Base-by-base conservation (phyloP, 1,140 invertebrate genomes). In the Asobara japonica region DNA sequence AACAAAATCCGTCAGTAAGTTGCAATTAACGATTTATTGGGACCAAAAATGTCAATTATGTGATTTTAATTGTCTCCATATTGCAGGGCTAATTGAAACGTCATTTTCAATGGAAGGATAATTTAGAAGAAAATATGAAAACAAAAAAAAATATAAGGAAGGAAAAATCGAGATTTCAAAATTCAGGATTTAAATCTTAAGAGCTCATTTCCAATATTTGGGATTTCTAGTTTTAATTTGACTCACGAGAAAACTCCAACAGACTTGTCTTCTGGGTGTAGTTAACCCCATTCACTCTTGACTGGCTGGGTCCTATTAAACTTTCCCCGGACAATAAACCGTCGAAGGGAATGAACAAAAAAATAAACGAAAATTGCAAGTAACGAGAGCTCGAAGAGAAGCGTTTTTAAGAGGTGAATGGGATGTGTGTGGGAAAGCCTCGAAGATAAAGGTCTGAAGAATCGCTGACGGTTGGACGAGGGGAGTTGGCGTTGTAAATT, bases 401-500 rank as follows among this genome's bases (percentile, higher is more conserved):
- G 18, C 7, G 51, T 18, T 56, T 56, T 56, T 25, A 27, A 22
- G 51, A 25, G 22, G 51, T 33, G 61, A 7, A 65, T 65, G 22
- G 27, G 61, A 38, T 65, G 61, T 56, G 20, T 56, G 51, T 25
- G 51, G 13, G 13, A 56, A 56, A 56, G n/a, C 51, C 22, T 56
- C 6, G 51, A 56, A 56, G 51, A 56, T 56, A 56, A 27, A 56
- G 51, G 51, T 56, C 51, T 56, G 51, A 27, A 56, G 51, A 56
- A 56, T 56, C 51, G 51, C 51, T 56, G 51, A 56, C 51, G 22
- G 45, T 20, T 51, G 45, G 45, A 20, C 45, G 45, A 45, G 51
- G 13, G 10, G 18, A 45, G 51, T 56, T 56, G 25, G 51, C 22
- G 51, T 8, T 45, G 30, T 74, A 65, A 69, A 65, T 74, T 74